Conservation (phyloP, 2,888 invertebrate species). For the Brachycybe producta region DNA sequence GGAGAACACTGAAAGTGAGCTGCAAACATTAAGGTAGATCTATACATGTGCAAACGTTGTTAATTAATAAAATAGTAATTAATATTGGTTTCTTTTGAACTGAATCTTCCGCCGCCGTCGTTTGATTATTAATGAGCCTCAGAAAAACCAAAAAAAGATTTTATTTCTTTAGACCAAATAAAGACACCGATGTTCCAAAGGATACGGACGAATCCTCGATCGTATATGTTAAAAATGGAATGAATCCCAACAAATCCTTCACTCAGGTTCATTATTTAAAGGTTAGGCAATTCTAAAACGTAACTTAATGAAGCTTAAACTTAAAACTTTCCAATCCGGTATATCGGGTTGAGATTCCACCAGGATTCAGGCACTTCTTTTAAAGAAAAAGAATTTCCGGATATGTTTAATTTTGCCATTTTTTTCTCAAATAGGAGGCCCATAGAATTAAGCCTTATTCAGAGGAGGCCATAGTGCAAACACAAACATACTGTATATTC, state of each 20-base stretch:
- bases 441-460: too few relatives aligned
- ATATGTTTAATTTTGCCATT: too few relatives aligned
- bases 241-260: conserved; percentile 34
- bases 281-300: conserved; percentile 23
- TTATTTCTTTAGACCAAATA: conserved; percentile 26
- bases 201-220: conserved; percentile 19
- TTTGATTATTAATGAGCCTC: too few relatives aligned
- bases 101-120: too few relatives aligned
- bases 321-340: too few relatives aligned
- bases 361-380: too few relatives aligned
- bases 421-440: too few relatives aligned
- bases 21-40: conserved; percentile 32
- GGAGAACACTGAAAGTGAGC: conserved; percentile 28
- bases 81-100: background rate
- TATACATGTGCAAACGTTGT: background rate
- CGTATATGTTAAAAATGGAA: conserved; percentile 33
- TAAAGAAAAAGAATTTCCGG: too few relatives aligned
- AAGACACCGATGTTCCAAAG: conserved; percentile 22
- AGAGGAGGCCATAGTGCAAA: too few relatives aligned
- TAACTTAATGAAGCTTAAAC: background rate
- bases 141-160: too few relatives aligned
- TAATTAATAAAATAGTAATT: background rate
- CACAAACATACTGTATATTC: too few relatives aligned
- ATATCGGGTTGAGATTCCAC: too few relatives aligned
- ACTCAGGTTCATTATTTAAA: conserved; percentile 38